Base-by-base conservation (phyloP, 23 tunicate species). In the Styela clava region DNA sequence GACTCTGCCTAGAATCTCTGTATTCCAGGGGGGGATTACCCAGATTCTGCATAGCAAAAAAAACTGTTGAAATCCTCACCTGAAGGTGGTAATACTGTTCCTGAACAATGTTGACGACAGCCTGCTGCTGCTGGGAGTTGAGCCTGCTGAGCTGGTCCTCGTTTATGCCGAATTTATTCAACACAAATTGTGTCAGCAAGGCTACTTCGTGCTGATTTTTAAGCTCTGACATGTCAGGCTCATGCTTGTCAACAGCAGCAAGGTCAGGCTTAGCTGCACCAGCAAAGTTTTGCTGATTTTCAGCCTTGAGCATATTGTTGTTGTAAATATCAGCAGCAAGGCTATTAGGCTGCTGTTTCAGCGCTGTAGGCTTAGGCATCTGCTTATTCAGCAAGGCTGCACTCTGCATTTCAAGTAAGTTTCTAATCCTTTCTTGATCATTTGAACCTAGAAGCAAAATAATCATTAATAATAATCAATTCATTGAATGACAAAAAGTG, bases 101-200 rank as follows among this genome's bases (percentile, higher is more conserved):
- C 68, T 85, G 95, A 2, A 89, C 89, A 81, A 89, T 85, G 31
- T 69, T 29, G 52, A 89, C 87, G 33, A 89, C 85, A 16, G 81
- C 52, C 35, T 89, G 89, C 76, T 89, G 95, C 78, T 89, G 89
- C 33, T 85, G 86, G 12, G 87, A 52, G n/a, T 86, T 89, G 2
- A 89, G 86, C 33, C 87, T 85, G 34, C 87, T 89, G 2, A 89
- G 80, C 34, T 85, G 89, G 21, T 89, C 95, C 34, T 89, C 95
- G 7, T 85, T 89, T 12, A 89, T 88, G 26, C 89, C 89, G n/a
- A 84, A 84, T 69, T 80, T 80, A 24, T 88, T 44, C 64, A 76
- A 26, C 24, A 76, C 81, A 52, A 56, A 52, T 24, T 76, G 81
- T 27, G 81, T 76, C 28, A 76, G 52, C 23, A 44, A 36, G 27